phyloP scores from a whole-genome alignment of 2,888 invertebrate species.

The Psococerastis gibbosa region DNA sequence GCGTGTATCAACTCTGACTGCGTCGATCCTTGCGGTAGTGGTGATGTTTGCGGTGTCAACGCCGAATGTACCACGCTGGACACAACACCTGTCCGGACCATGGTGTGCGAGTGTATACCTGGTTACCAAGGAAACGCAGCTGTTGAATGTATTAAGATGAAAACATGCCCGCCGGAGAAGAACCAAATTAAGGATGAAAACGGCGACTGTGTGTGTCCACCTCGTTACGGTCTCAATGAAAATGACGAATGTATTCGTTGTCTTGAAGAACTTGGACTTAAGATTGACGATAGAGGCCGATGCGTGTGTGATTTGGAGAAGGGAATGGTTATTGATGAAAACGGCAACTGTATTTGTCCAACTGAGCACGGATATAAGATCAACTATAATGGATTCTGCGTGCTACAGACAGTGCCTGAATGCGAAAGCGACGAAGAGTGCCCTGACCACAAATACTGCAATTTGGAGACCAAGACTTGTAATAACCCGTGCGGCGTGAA shows the following conservation, averaged over 20 bases:
- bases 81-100: conserved; percentile 65
- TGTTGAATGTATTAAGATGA: conserved; percentile 54
- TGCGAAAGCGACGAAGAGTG: conserved; percentile 58
- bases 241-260: conserved; percentile 64
- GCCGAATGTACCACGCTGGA: conserved; percentile 61
- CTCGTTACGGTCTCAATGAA: conserved; percentile 53
- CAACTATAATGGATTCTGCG: conserved; percentile 39
- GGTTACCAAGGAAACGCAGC: conserved; percentile 79
- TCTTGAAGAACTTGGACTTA: conserved; percentile 46
- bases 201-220: conserved; percentile 55
- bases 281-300: conserved; percentile 54
- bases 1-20: conserved; percentile 69
- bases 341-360: conserved; percentile 57
- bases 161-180: conserved; percentile 43
- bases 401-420: conserved; percentile 29
- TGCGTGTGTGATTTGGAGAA: conserved; percentile 66
- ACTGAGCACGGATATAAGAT: conserved; percentile 44
- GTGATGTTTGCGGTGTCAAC: conserved; percentile 63
- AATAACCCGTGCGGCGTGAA: conserved; percentile 60
- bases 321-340: conserved; percentile 57
- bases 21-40: conserved; percentile 61
- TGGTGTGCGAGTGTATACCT: conserved; percentile 72
- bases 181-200: conserved; percentile 43
- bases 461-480: conserved; percentile 46
- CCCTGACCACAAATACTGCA: conserved; percentile 55